Evolutionary conservation across 1,140 invertebrate species (phyloP).

Genomic region (Solenopsis invicta): DNA sequence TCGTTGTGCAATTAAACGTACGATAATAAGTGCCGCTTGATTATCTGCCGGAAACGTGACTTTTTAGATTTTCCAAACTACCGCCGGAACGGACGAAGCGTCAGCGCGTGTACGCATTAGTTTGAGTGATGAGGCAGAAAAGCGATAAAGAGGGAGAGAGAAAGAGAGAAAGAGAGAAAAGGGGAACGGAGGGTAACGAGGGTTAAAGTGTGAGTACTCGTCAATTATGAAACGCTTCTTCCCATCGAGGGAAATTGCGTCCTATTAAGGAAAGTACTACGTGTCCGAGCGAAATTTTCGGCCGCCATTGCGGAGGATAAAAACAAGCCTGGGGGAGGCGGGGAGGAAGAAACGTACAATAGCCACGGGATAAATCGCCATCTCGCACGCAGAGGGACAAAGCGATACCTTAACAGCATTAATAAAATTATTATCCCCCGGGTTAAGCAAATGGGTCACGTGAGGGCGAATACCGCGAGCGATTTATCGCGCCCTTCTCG

Average conservation of each 20-base stretch:
- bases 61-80: conserved; percentile 75
- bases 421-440: conserved; percentile 59
- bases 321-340: conserved; percentile 53
- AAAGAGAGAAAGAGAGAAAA: not conserved
- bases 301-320: conserved; percentile 52
- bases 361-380: conserved; percentile 37
- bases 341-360: not conserved
- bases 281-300: conserved; percentile 77
- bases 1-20: conserved; percentile 69
- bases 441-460: conserved; percentile 13
- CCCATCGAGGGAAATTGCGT: conserved; percentile 69
- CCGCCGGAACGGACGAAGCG: conserved; percentile 7
- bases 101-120: conserved; percentile 41
- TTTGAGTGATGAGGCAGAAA: conserved; percentile 43
- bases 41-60: conserved; percentile 74
- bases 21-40: conserved; percentile 70
- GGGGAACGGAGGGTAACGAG: conserved; percentile 63
- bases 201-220: conserved; percentile 77
- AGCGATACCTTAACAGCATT: conserved; percentile 59
- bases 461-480: conserved; percentile 18
- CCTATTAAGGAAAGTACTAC: conserved; percentile 77
- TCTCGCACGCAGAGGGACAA: conserved; percentile 50
- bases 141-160: not conserved
- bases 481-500: conserved; percentile 32
- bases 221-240: conserved; percentile 78